Evolutionary conservation across 2,113 vertebrate genomes (phyloP).

Genomic region (Pteropus alecto): DNA sequence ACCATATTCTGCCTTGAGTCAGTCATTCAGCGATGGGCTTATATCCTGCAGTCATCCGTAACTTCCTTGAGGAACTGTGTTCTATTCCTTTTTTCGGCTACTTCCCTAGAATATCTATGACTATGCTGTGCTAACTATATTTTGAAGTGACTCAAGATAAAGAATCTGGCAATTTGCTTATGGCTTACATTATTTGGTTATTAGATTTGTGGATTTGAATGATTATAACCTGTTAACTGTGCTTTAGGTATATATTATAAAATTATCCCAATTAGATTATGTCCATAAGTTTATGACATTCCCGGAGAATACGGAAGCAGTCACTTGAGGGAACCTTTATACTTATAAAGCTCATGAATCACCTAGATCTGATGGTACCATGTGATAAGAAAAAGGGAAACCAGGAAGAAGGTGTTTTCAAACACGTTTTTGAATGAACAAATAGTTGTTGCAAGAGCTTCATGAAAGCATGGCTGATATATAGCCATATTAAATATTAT

Average conservation of each 20-base stretch:
- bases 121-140: background rate
- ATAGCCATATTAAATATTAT: background rate
- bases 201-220: constrained; percentile 6
- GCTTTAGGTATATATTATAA: background rate
- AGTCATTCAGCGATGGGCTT: background rate
- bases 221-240: background rate
- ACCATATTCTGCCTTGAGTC: background rate
- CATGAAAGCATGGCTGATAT: background rate
- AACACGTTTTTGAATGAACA: constrained; percentile 27
- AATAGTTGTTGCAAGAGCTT: background rate
- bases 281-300: background rate
- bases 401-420: background rate
- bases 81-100: background rate
- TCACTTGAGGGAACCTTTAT: background rate
- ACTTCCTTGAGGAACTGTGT: background rate
- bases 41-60: accelerated
- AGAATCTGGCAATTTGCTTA: background rate
- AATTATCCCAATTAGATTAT: background rate
- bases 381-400: background rate
- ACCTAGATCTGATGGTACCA: background rate
- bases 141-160: background rate
- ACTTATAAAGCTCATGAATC: background rate
- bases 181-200: background rate
- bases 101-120: background rate
- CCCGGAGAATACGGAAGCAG: background rate